Conservation (phyloP, 2,888 invertebrate species). For the Anthophora plumipes region DNA sequence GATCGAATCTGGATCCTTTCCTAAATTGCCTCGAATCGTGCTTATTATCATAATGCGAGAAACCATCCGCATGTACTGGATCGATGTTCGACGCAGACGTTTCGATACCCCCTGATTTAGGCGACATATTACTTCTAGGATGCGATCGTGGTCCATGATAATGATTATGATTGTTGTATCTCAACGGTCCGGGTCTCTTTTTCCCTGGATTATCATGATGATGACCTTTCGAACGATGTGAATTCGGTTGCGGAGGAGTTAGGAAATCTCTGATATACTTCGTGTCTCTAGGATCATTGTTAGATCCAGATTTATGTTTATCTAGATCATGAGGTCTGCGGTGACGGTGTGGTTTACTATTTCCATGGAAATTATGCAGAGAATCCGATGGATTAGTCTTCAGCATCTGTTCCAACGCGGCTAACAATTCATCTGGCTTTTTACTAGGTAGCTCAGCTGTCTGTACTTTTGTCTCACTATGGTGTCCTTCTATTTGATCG, state of each 20-base stretch:
- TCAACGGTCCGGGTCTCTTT: constrained; percentile 72
- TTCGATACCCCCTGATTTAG: constrained; percentile 70
- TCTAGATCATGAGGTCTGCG: constrained; percentile 44
- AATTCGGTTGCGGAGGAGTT: constrained; percentile 79
- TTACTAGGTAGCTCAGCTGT: constrained; percentile 68
- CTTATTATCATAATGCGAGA: constrained; percentile 12
- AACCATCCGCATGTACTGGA: not conserved
- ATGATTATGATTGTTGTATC: constrained; percentile 42
- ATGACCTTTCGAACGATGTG: constrained; percentile 74
- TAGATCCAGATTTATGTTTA: constrained; percentile 5
- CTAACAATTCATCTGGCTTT: constrained; percentile 73
- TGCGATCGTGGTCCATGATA: constrained; percentile 60
- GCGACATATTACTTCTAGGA: constrained; percentile 61
- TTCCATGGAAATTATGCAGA: constrained; percentile 63
- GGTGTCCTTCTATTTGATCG: constrained; percentile 78
- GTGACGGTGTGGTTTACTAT: constrained; percentile 61
- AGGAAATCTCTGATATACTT: constrained; percentile 72
- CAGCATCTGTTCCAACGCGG: constrained; percentile 77
- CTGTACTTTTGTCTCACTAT: constrained; percentile 77
- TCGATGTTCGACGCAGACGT: constrained; percentile 69
- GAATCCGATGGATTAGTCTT: constrained; percentile 74
- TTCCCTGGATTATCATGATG: constrained; percentile 76
- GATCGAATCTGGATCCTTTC: constrained; percentile 58
- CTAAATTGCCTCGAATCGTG: constrained; percentile 53
- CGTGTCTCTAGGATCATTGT: constrained; percentile 33